Evolutionary conservation across 2,113 vertebrate genomes (phyloP).

Genomic region (Baryphthengus martii): DNA sequence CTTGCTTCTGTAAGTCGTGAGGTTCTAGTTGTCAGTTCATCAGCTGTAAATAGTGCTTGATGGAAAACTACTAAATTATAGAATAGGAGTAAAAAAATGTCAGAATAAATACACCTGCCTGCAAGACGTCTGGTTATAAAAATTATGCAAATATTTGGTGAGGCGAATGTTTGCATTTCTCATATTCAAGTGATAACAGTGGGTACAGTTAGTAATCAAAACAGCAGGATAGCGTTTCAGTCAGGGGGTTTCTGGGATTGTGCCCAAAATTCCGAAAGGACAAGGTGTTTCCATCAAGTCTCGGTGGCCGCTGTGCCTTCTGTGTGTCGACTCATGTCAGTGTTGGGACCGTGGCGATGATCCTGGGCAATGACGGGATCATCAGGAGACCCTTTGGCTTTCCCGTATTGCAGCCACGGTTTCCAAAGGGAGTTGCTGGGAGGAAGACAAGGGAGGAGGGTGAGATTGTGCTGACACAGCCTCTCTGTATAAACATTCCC

Average conservation of each 20-base stretch:
- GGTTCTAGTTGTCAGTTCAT: neutral
- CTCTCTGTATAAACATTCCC: neutral
- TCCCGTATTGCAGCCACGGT: neutral
- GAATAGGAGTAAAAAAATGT: neutral
- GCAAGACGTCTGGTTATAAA: neutral
- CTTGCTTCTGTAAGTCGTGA: neutral
- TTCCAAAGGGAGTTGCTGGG: neutral
- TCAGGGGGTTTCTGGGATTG: neutral
- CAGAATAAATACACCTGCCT: neutral
- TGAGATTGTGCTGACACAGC: neutral
- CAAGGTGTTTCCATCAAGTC: neutral
- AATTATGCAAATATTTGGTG: slow-evolving; percentile 3
- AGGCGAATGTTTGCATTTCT: neutral
- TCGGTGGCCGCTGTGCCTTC: neutral
- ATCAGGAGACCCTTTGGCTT: neutral
- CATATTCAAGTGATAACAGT: neutral
- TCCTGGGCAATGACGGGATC: neutral
- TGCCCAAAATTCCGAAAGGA: neutral
- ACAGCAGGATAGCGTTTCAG: neutral
- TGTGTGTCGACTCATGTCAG: neutral
- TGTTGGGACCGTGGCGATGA: rapidly evolving
- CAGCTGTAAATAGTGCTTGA: neutral
- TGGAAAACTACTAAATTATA: slow-evolving; percentile 5
- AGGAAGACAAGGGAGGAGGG: neutral
- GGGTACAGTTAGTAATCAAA: neutral